Evolutionary conservation across 2,888 invertebrate species (phyloP), one percentile per base, ranked within the genome.

Genomic region (Cenopis cana): DNA sequence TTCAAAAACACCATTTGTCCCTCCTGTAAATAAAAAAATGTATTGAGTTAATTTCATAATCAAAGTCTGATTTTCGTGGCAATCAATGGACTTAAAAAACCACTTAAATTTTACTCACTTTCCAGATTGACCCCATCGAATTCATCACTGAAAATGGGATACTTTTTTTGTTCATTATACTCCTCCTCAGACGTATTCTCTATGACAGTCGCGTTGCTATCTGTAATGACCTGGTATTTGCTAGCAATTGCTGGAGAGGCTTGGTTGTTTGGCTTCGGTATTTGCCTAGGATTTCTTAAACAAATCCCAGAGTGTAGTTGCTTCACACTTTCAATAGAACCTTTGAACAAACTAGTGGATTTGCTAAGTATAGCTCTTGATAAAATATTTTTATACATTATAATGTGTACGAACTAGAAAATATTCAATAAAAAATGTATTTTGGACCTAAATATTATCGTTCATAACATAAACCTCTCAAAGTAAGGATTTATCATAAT

Each of bases 1-100:
- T 79, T 99, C 98, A 90, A 96, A 98, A 0, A 98, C 98, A 38
- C 98, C 98, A 76, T 87, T 94, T 73, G 93, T 80, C 14, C 98
- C 99, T 84, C 97, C 98, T 98, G 82, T 59, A 94, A 93, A 74
- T 61, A 41, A 49, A 70, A 66, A 56, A 50, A 12, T 52, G 18
- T 10, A 33, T n/a, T 12, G 10, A 52, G 20, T 38, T 20, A 14
- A 52, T 9, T 14, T 33, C 9, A 36, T 49, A 14, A 41, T 20
- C n/a, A 9, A n/a, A 11, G 10, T 41, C 41, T 41, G 14, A 41
- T 14, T 5, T 59, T 14, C 8, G 5, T 46, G 12, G 12, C 18
- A 38, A 17, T 18, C 18, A 38, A 17, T 0, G 36, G 0, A 2
- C 8, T 38, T 8, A 1, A 20, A 33, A 8, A 24, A 14, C n/a